Conservation (phyloP, 2,888 invertebrate genomes). For the Loripinus fragilis region DNA sequence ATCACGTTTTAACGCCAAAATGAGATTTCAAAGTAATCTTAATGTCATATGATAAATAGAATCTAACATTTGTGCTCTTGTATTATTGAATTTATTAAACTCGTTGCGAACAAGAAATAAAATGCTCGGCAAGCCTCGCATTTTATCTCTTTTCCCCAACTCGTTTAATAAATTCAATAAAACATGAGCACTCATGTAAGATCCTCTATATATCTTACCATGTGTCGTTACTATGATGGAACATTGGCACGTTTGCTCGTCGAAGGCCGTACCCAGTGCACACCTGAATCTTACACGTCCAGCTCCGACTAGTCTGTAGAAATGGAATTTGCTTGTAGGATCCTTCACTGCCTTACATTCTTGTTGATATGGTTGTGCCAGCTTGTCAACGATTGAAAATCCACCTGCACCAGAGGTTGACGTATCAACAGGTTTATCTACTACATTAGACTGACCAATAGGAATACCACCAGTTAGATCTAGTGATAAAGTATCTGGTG, state of each 20-base stretch:
- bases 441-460: not conserved
- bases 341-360: slow-evolving; percentile 17
- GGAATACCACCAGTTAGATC: not conserved
- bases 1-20: too few relatives aligned
- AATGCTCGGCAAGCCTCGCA: too few relatives aligned
- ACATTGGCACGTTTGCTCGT: slow-evolving; percentile 56
- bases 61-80: too few relatives aligned
- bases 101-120: too few relatives aligned
- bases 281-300: slow-evolving; percentile 42
- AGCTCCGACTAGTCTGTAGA: slow-evolving; percentile 27
- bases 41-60: too few relatives aligned
- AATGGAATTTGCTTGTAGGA: slow-evolving; percentile 39
- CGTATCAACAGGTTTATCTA: not conserved
- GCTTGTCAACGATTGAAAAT: not conserved
- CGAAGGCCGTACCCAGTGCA: slow-evolving; percentile 58
- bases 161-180: too few relatives aligned
- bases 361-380: not conserved
- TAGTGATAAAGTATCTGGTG: not conserved
- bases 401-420: not conserved
- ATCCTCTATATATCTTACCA: slow-evolving; percentile 42
- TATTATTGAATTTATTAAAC: too few relatives aligned
- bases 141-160: too few relatives aligned
- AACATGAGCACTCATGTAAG: too few relatives aligned
- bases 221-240: slow-evolving; percentile 44
- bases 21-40: too few relatives aligned